A percentile compares a stretch with the other conserved stretches of the same genome.
These are phyloP conservation scores for Drosophila acutilabella DNA, from an alignment of 2,888 invertebrate species.

Conservation along the genomic window DNA sequence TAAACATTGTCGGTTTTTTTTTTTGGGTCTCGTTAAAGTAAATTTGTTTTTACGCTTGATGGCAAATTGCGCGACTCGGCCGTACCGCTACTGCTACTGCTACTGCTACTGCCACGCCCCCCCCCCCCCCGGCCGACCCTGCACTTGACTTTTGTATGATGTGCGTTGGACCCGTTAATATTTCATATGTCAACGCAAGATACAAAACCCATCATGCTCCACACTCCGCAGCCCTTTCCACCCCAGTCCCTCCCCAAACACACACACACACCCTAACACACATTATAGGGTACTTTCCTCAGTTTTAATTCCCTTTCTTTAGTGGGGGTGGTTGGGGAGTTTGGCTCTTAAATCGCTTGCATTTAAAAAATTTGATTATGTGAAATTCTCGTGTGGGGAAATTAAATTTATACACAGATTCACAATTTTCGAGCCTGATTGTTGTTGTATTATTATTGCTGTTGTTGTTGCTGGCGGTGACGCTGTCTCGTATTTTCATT, in stretches of 20 bases:
- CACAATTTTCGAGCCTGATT: slow-evolving; percentile 54
- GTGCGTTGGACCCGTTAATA: slow-evolving; percentile 68
- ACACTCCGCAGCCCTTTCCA: neutral
- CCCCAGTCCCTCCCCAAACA: neutral
- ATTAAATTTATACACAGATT: slow-evolving; percentile 78
- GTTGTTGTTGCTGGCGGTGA: slow-evolving; percentile 29
- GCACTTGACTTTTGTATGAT: slow-evolving; percentile 62
- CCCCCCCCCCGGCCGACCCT: slow-evolving; percentile 40
- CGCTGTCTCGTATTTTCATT: slow-evolving; percentile 56
- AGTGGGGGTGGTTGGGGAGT: slow-evolving; percentile 5
- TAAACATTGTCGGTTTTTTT: neutral
- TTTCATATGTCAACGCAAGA: slow-evolving; percentile 76
- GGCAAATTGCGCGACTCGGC: slow-evolving; percentile 69
- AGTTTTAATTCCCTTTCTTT: neutral
- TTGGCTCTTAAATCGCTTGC: slow-evolving; percentile 70
- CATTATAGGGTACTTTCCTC: slow-evolving; percentile 14
- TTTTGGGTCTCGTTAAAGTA: slow-evolving; percentile 65
- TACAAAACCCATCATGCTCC: slow-evolving; percentile 27
- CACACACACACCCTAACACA: neutral
- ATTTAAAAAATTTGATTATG: slow-evolving; percentile 80
- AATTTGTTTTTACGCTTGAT: slow-evolving; percentile 79
- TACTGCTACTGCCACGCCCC: neutral
- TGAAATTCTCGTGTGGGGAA: slow-evolving; percentile 70
- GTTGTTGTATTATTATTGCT: too few species aligned
- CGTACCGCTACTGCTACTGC: too few species aligned